phyloP scores from a whole-genome alignment of 2,888 invertebrate species.

The Agrotis exclamationis region DNA sequence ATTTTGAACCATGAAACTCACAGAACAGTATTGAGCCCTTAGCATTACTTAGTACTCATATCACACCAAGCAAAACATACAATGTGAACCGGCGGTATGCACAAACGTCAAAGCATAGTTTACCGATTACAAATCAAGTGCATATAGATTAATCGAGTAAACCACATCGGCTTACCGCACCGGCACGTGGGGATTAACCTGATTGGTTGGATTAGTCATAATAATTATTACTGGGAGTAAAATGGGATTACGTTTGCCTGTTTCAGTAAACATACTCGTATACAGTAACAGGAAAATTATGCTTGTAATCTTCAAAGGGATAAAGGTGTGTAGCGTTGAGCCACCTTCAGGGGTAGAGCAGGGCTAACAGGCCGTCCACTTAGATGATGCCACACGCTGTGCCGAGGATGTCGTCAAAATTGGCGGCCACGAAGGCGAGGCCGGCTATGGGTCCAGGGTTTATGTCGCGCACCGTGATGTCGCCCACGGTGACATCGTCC shows the following conservation, averaged over 20 bases:
- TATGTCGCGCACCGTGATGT: no score
- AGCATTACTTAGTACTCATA: not conserved
- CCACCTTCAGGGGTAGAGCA: no score
- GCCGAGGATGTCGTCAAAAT: no score
- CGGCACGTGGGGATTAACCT: conserved; percentile 26
- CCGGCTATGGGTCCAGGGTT: no score
- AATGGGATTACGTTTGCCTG: not conserved
- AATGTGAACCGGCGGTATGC: conserved; percentile 14
- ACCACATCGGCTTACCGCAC: conserved; percentile 38
- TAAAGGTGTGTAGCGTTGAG: no score
- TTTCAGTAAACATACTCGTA: not conserved
- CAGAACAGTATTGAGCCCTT: not conserved
- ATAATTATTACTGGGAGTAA: conserved; percentile 3
- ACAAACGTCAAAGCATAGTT: conserved; percentile 42
- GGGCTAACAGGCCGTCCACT: no score
- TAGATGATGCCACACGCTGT: no score
- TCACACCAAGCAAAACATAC: not conserved
- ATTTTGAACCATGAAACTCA: no score
- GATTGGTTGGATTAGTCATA: conserved; percentile 38
- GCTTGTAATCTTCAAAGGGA: no score
- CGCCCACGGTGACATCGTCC: no score
- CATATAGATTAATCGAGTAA: conserved; percentile 32
- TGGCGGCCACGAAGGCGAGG: no score
- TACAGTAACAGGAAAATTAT: no score
- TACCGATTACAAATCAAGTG: conserved; percentile 33